Evolutionary conservation across 2,113 vertebrate genomes (phyloP), one percentile per base, ranked within the genome.

Genomic region (Tonatia bakeri): DNA sequence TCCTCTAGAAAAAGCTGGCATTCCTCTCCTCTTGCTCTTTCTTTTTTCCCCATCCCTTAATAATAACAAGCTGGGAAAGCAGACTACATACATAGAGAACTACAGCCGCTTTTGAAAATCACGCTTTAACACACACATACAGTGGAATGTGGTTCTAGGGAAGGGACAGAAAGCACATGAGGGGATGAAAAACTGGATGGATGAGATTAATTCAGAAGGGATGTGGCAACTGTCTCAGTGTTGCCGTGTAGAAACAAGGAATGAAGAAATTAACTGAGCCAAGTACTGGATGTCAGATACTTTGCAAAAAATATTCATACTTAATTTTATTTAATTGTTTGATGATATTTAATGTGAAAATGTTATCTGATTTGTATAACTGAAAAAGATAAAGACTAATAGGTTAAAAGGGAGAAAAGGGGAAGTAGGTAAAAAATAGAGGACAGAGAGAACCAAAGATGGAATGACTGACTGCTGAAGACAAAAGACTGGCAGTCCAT

Each of bases 1-100:
- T 98, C 86, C 87, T 96, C 96, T 97, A 95, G 96, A 97, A 98
- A 98, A 97, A 95, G 90, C 56, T 1, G 69, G 76, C 81, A 43
- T 83, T 90, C 86, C 93, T 96, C 80, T 65, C 93, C 87, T 81
- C n/a, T 84, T 87, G 38, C 69, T 26, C 80, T 72, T 54, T 82
- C 75, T 79, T 91, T 91, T 59, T 20, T 11, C 56, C 54, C 88
- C 50, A 70, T 80, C 43, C 38, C 69, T 93, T 76, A 92, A 87
- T 93, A 95, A 95, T 81, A 97, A 90, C 59, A 87, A 77, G 26
- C 22, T 94, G 87, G 85, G 72, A 73, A 76, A 81, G 81, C 31
- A 47, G 50, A 87, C 36, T 22, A 24, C 28, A 64, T 82, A 73
- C 20, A 11, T 13, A 73, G 26, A 79, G 28, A 91, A 90, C 7